A percentile compares a stretch with the other conserved stretches of the same genome.
Conservation (phyloP, 2,888 invertebrate genomes). For the Antheraea assamensis region DNA sequence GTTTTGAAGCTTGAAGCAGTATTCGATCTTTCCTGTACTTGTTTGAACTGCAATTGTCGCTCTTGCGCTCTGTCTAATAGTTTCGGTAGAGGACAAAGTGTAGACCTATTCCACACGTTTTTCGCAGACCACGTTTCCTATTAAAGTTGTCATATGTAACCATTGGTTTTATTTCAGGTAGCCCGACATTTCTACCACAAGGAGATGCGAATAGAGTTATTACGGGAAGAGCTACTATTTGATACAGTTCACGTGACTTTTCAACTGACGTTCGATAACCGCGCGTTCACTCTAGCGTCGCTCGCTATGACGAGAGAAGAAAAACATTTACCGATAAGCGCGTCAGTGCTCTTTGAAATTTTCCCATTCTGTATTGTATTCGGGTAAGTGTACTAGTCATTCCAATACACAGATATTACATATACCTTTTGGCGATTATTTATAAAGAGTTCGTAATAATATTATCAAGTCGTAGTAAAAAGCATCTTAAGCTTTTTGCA, state of each 20-base stretch:
- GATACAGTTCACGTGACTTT: constrained; percentile 97
- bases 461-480: no score
- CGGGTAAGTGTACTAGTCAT: constrained; percentile 84
- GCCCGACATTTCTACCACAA: constrained; percentile 97
- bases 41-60: no score
- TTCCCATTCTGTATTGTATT: constrained; percentile 99
- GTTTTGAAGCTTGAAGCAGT: no score
- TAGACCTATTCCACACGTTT: no score
- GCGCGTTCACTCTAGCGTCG: constrained; percentile 92
- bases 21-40: no score
- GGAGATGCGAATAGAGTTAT: constrained; percentile 94
- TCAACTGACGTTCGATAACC: constrained; percentile 96
- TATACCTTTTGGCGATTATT: no score
- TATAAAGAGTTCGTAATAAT: neutral
- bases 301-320: constrained; percentile 93
- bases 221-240: constrained; percentile 92
- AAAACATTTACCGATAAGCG: constrained; percentile 93
- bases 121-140: no score
- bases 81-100: no score
- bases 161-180: constrained; percentile 79
- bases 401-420: neutral
- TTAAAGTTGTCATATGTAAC: neutral
- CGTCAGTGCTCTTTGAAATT: constrained; percentile 95
- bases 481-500: no score
- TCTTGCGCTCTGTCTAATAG: no score